A percentile compares a stretch with the other conserved stretches of the same genome.
Evolutionary conservation across 1,140 invertebrate species (phyloP).

Genomic region (Hetaerina americana): DNA sequence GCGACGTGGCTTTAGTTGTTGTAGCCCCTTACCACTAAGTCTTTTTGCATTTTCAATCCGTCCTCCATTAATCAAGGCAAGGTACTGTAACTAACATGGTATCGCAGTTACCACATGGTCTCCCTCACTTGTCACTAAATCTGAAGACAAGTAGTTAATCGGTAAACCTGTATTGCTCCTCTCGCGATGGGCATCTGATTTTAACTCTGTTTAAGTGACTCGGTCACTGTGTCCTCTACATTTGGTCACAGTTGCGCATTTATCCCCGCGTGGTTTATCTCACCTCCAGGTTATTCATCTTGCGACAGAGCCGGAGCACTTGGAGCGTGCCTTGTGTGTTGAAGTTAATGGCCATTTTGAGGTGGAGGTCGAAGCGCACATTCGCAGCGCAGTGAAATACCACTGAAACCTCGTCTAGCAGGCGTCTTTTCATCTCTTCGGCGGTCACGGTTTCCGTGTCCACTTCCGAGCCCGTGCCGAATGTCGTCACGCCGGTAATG

Average conservation of each 20-base stretch:
- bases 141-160: too few relatives aligned
- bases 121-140: too few relatives aligned
- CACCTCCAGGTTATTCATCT: conserved; percentile 24
- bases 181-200: conserved; percentile 23
- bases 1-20: too few relatives aligned
- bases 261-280: neutral
- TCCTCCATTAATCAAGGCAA: too few relatives aligned
- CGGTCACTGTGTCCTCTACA: neutral
- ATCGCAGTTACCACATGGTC: too few relatives aligned
- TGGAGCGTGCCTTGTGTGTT: conserved; percentile 35
- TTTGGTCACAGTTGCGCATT: neutral
- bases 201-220: conserved; percentile 20
- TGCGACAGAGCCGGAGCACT: conserved; percentile 29
- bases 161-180: too few relatives aligned
- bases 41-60: too few relatives aligned
- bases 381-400: conserved; percentile 88
- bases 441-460: neutral
- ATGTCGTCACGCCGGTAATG: neutral
- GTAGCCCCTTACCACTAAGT: too few relatives aligned
- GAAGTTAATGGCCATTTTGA: conserved; percentile 34
- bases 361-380: conserved; percentile 40
- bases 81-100: too few relatives aligned
- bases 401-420: conserved; percentile 30
- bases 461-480: neutral
- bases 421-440: neutral